Conservation (phyloP, 2,797 vertebrate species). For the Schizopygopsis pylzovi region DNA sequence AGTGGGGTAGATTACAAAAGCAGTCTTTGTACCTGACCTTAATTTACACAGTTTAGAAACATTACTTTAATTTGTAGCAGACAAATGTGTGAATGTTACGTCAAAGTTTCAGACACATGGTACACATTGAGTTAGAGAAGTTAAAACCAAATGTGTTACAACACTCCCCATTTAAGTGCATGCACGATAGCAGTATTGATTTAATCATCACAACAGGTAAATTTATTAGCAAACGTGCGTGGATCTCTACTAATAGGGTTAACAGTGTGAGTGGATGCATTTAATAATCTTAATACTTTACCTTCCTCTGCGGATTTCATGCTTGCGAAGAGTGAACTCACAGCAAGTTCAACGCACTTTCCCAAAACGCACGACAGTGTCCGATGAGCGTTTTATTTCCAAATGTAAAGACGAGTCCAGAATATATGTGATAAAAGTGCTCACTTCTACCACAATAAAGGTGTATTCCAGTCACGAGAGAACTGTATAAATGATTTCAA, state of each 20-base stretch:
- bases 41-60: not conserved
- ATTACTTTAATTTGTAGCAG: not conserved
- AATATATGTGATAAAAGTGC: not conserved
- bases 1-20: not conserved
- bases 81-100: not conserved
- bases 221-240: not conserved
- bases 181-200: not conserved
- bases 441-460: constrained; percentile 22
- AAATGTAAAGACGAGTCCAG: constrained; percentile 14
- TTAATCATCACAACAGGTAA: not conserved
- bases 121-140: not conserved
- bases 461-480: constrained; percentile 34
- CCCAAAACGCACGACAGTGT: not conserved
- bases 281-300: constrained; percentile 65
- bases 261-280: not conserved
- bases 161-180: too few species aligned
- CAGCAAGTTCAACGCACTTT: constrained; percentile 40
- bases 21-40: not conserved
- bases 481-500: not conserved
- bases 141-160: not conserved
- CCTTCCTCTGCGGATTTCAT: constrained; percentile 97
- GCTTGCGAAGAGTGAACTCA: constrained; percentile 49
- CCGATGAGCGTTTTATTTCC: not conserved
- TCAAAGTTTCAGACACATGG: not conserved
- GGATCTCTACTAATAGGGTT: not conserved